These are phyloP conservation scores for Elephantulus edwardii DNA, from an alignment of 2,113 vertebrate genomes.

Conservation along the genomic window DNA sequence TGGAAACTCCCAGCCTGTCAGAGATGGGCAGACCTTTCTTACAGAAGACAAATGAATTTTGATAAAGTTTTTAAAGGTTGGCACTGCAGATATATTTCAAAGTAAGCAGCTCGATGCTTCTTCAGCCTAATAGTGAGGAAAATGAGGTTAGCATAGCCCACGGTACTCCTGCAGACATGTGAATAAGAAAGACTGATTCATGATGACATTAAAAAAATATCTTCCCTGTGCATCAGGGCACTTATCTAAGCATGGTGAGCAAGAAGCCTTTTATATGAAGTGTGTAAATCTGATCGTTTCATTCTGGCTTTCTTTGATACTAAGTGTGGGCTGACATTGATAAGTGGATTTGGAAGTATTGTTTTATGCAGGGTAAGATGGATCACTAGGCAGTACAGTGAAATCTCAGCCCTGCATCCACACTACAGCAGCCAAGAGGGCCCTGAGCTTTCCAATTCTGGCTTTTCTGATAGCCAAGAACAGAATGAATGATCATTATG, in stretches of 20 bases:
- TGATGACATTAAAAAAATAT: slow-evolving; percentile 28
- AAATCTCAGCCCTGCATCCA: neutral
- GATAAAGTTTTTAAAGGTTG: slow-evolving; percentile 46
- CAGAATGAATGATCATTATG: neutral
- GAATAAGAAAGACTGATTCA: slow-evolving; percentile 34
- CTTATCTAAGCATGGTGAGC: slow-evolving; percentile 61
- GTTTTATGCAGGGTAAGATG: slow-evolving; percentile 41
- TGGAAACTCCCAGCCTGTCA: neutral
- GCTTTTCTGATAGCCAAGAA: neutral
- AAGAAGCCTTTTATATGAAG: slow-evolving; percentile 42
- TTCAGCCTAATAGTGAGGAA: slow-evolving; percentile 24
- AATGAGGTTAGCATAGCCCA: slow-evolving; percentile 49
- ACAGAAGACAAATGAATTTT: slow-evolving; percentile 47
- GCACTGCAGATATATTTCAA: slow-evolving; percentile 50
- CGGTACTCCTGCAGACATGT: neutral
- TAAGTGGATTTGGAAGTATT: slow-evolving; percentile 40
- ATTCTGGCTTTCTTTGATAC: slow-evolving; percentile 52
- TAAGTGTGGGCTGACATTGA: slow-evolving; percentile 34
- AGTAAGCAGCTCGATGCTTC: slow-evolving; percentile 40
- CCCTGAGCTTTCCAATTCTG: neutral
- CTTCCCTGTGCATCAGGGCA: neutral
- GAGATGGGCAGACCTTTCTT: neutral
- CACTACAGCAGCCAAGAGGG: neutral
- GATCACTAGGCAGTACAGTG: neutral
- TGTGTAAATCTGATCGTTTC: slow-evolving; percentile 60